Evolutionary conservation across 2,888 invertebrate species (phyloP).

Genomic region (Leptodirus hochenwartii): DNA sequence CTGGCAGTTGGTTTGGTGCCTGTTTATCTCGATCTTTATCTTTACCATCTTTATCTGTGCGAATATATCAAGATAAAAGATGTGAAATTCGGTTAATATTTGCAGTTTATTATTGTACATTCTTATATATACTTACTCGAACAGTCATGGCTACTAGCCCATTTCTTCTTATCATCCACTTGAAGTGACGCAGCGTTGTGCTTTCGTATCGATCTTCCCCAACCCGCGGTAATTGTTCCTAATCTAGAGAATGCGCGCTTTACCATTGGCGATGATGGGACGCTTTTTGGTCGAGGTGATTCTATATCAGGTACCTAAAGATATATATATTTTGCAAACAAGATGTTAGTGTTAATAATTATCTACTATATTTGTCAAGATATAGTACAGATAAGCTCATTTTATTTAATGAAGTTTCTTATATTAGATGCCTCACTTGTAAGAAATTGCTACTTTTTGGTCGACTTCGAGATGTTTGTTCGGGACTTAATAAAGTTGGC

Average conservation of each 20-base stretch:
- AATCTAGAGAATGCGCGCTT: slow-evolving; percentile 80
- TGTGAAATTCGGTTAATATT: too few relatives aligned
- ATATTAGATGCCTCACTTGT: slow-evolving; percentile 39
- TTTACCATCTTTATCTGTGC: slow-evolving; percentile 60
- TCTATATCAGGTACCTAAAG: slow-evolving; percentile 60
- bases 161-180: slow-evolving; percentile 83
- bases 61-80: slow-evolving; percentile 11
- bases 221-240: slow-evolving; percentile 78
- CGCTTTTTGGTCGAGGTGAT: slow-evolving; percentile 77
- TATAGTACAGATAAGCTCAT: not conserved
- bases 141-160: slow-evolving; percentile 74
- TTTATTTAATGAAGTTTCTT: not conserved
- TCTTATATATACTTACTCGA: slow-evolving; percentile 52
- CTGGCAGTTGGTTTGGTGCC: slow-evolving; percentile 53
- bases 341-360: not conserved
- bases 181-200: slow-evolving; percentile 64
- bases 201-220: slow-evolving; percentile 75
- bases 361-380: too few relatives aligned
- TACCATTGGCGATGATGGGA: slow-evolving; percentile 87
- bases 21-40: slow-evolving; percentile 64
- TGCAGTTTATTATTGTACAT: too few relatives aligned
- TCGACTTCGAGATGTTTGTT: slow-evolving; percentile 63
- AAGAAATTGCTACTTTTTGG: slow-evolving; percentile 83
- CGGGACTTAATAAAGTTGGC: slow-evolving; percentile 71
- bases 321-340: not conserved